A percentile compares a stretch with the other conserved stretches of the same genome.
Evolutionary conservation across 2,113 vertebrate genomes (phyloP).

Genomic region (Cinclus cinclus): DNA sequence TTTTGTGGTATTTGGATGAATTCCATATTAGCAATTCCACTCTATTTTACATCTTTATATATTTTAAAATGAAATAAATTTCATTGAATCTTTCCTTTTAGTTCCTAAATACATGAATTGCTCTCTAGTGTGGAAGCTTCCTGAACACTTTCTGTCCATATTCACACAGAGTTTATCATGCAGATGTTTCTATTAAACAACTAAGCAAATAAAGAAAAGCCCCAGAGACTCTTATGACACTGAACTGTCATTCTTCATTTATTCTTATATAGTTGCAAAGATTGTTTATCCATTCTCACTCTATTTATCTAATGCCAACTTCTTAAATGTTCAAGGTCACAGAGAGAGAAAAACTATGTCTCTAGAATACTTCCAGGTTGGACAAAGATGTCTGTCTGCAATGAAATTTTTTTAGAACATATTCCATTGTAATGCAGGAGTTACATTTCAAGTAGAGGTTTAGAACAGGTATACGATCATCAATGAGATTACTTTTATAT

Average conservation of each 20-base stretch:
- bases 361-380: slow-evolving; percentile 9
- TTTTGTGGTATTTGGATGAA: not conserved
- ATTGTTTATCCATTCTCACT: slow-evolving; percentile 55
- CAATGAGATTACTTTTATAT: not conserved
- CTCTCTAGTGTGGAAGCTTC: slow-evolving; percentile 18
- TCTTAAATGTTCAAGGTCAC: slow-evolving; percentile 51
- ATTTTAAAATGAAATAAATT: not conserved
- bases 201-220: slow-evolving; percentile 50
- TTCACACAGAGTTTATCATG: slow-evolving; percentile 19
- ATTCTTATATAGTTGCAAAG: slow-evolving; percentile 51
- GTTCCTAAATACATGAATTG: slow-evolving; percentile 18
- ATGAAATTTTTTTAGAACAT: not conserved
- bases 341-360: slow-evolving; percentile 10
- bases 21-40: not conserved
- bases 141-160: slow-evolving; percentile 48
- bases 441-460: not conserved
- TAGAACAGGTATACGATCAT: not conserved
- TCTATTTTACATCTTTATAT: not conserved
- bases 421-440: not conserved
- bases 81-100: not conserved
- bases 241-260: slow-evolving; percentile 61
- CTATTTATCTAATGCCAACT: slow-evolving; percentile 34
- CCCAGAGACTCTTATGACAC: slow-evolving; percentile 28
- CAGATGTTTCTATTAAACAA: slow-evolving; percentile 17
- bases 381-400: not conserved